Conservation (phyloP, 2,888 invertebrate species). For the Pantelozetes paolii region DNA sequence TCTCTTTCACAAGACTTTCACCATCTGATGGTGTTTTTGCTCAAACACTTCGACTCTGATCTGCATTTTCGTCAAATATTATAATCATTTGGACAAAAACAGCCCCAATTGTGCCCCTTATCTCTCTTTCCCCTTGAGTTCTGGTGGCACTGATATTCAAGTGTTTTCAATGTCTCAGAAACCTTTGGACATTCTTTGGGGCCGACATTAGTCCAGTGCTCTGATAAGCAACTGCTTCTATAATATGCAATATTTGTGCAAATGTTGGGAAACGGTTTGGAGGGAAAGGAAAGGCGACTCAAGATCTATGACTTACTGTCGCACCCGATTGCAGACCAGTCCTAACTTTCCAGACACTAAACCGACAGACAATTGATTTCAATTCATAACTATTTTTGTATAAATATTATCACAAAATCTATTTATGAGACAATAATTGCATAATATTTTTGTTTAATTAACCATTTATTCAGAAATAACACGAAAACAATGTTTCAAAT, state of each 20-base stretch:
- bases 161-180: constrained; percentile 8
- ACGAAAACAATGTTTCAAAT: neutral
- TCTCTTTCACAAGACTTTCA: constrained; percentile 35
- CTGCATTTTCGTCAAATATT: constrained; percentile 30
- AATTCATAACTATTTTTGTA: too few relatives aligned
- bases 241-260: constrained; percentile 35
- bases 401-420: neutral
- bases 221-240: constrained; percentile 26
- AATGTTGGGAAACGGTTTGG: constrained; percentile 35
- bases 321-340: neutral
- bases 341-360: neutral
- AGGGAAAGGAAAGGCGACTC: constrained; percentile 7
- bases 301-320: neutral
- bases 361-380: too few relatives aligned
- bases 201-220: constrained; percentile 7
- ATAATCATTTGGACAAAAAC: constrained; percentile 31
- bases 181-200: constrained; percentile 38
- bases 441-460: constrained; percentile 16
- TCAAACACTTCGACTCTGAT: constrained; percentile 11
- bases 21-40: constrained; percentile 28
- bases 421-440: neutral
- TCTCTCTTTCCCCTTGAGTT: constrained; percentile 1
- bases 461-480: neutral
- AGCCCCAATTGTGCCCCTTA: constrained; percentile 31
- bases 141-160: constrained; percentile 32